Evolutionary conservation across 2,888 invertebrate genomes (phyloP).

Genomic region (Diogma glabrata): DNA sequence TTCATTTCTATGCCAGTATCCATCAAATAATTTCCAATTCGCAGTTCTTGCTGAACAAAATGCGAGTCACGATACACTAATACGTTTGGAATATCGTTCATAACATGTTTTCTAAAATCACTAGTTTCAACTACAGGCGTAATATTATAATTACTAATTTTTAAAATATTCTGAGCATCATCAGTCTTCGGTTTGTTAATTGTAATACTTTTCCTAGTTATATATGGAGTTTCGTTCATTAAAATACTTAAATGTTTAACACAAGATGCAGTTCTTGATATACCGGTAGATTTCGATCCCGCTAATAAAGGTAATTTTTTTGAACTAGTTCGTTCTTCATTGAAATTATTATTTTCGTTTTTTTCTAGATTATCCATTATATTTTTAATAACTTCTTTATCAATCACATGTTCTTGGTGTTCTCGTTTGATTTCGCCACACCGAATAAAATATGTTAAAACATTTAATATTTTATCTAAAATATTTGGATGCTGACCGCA

Average conservation of each 20-base stretch:
- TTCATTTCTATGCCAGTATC: constrained; percentile 35
- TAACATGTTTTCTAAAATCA: constrained; percentile 15
- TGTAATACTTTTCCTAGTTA: no score
- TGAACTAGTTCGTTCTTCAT: constrained; percentile 23
- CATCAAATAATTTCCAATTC: constrained; percentile 35
- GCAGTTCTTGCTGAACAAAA: constrained; percentile 35
- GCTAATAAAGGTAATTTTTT: not conserved
- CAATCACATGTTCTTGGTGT: constrained; percentile 35
- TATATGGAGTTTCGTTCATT: constrained; percentile 5
- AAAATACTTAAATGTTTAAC: constrained; percentile 29
- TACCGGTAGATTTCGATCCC: constrained; percentile 13
- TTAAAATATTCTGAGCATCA: not conserved
- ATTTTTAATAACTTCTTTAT: constrained; percentile 23
- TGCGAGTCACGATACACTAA: constrained; percentile 33
- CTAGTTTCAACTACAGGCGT: not conserved
- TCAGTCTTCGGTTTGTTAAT: constrained; percentile 3
- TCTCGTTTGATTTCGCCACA: constrained; percentile 57
- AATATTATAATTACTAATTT: not conserved
- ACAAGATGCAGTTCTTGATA: constrained; percentile 31
- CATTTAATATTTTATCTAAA: constrained; percentile 60
- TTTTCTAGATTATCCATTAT: constrained; percentile 22
- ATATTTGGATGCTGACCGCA: constrained; percentile 51
- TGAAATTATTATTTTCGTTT: constrained; percentile 14
- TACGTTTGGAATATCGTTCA: constrained; percentile 35
- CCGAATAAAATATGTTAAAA: constrained; percentile 78